These are phyloP conservation scores for Scotopteryx bipunctaria DNA, from an alignment of 2,888 invertebrate species.

Conservation along the genomic window DNA sequence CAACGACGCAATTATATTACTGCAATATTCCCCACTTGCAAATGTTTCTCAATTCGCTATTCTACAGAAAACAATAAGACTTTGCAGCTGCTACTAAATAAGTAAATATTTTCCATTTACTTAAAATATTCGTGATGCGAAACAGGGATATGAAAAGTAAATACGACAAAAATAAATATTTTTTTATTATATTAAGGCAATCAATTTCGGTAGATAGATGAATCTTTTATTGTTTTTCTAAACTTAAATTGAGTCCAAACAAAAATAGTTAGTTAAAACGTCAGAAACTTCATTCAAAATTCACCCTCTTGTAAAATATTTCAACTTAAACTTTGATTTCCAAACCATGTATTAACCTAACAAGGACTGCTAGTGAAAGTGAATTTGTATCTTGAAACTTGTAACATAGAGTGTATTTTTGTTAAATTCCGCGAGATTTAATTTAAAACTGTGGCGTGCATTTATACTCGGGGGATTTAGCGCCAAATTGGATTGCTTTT, in stretches of 20 bases:
- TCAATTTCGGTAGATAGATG: too few species aligned
- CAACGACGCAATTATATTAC: not conserved
- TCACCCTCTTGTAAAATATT: conserved; percentile 40
- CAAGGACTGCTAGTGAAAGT: conserved; percentile 2
- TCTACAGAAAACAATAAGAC: not conserved
- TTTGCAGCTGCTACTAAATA: not conserved
- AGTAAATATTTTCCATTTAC: too few species aligned
- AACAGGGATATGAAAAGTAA: too few species aligned
- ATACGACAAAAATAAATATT: too few species aligned
- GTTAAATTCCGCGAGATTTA: conserved; percentile 52
- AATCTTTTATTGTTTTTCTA: too few species aligned
- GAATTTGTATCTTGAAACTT: conserved; percentile 39
- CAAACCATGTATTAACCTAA: conserved; percentile 20
- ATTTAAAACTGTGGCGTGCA: conserved; percentile 69
- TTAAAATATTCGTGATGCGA: too few species aligned
- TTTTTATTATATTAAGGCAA: too few species aligned
- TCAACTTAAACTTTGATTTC: conserved; percentile 20
- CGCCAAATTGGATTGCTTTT: conserved; percentile 74
- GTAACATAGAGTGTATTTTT: conserved; percentile 44
- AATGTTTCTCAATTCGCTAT: not conserved
- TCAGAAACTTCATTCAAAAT: conserved; percentile 4
- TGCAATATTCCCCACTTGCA: not conserved
- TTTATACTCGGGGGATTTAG: conserved; percentile 65
- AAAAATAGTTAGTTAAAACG: too few species aligned
- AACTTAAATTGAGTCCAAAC: too few species aligned